Evolutionary conservation across 2,888 invertebrate species (phyloP).

Genomic region (Neoaliturus tenellus): DNA sequence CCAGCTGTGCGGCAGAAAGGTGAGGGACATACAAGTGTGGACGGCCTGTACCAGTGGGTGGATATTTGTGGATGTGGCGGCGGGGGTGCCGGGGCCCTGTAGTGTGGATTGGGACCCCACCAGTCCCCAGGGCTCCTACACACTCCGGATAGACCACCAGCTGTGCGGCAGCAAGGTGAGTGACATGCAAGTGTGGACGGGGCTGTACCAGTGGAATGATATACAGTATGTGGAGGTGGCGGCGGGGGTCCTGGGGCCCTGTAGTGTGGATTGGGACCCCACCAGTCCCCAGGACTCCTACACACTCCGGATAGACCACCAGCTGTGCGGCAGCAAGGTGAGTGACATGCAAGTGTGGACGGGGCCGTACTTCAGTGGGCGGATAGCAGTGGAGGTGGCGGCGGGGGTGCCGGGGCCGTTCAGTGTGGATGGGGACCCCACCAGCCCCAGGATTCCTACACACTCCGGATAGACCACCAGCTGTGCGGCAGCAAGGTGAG

Average conservation of each 20-base stretch:
- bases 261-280: constrained; percentile 85
- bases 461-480: constrained; percentile 83
- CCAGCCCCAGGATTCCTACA: constrained; percentile 84
- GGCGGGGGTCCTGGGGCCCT: constrained; percentile 78
- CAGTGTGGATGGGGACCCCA: constrained; percentile 84
- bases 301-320: constrained; percentile 84
- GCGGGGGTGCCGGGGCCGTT: constrained; percentile 80
- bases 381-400: constrained; percentile 84
- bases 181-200: constrained; percentile 89
- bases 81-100: constrained; percentile 79
- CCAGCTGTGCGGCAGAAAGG: constrained; percentile 81
- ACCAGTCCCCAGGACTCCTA: constrained; percentile 83
- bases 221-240: constrained; percentile 79
- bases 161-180: constrained; percentile 79
- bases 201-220: constrained; percentile 87
- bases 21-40: constrained; percentile 88
- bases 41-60: constrained; percentile 88
- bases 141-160: constrained; percentile 83
- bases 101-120: constrained; percentile 84
- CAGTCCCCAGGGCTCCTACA: constrained; percentile 84
- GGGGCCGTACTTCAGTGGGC: constrained; percentile 86
- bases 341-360: constrained; percentile 77
- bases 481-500: constrained; percentile 79
- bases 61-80: constrained; percentile 83
- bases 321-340: constrained; percentile 80